phyloP scores from a whole-genome alignment of 2,888 invertebrate species.

The Hymenopus coronatus region DNA sequence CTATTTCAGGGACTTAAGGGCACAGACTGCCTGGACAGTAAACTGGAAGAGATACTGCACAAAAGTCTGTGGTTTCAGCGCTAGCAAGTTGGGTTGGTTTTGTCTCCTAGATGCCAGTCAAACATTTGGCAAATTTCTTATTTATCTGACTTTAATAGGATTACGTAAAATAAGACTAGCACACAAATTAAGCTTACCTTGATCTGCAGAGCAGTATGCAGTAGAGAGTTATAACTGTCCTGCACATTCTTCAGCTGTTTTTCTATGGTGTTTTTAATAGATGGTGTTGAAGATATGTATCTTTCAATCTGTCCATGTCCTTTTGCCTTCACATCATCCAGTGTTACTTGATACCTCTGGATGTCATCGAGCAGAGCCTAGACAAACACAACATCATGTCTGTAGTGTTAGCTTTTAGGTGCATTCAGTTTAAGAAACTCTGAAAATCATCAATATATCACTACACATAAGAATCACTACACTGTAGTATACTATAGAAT shows the following conservation, averaged over 20 bases:
- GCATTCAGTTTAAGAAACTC: background rate
- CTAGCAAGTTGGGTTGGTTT: too few relatives aligned
- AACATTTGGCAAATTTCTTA: too few relatives aligned
- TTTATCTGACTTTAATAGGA: too few relatives aligned
- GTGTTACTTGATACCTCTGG: slow-evolving; percentile 73
- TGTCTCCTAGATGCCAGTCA: too few relatives aligned
- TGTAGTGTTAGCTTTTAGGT: background rate
- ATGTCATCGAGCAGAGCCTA: slow-evolving; percentile 55
- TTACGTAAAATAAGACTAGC: too few relatives aligned
- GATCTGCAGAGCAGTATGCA: slow-evolving; percentile 88
- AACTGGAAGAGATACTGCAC: too few relatives aligned
- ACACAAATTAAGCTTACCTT: slow-evolving; percentile 48
- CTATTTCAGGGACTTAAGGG: too few relatives aligned
- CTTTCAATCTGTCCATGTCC: slow-evolving; percentile 81
- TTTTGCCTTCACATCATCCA: slow-evolving; percentile 79
- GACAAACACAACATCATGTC: background rate
- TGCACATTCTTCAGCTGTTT: slow-evolving; percentile 86
- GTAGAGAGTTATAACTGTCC: slow-evolving; percentile 86
- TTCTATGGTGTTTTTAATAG: slow-evolving; percentile 74
- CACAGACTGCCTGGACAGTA: too few relatives aligned
- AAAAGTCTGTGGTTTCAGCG: too few relatives aligned
- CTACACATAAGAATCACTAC: too few relatives aligned
- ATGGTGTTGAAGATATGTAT: slow-evolving; percentile 69
- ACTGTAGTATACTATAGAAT: too few relatives aligned
- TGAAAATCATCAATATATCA: too few relatives aligned